Evolutionary conservation across 2,113 vertebrate genomes (phyloP).

Genomic region (Erpornis zantholeuca): DNA sequence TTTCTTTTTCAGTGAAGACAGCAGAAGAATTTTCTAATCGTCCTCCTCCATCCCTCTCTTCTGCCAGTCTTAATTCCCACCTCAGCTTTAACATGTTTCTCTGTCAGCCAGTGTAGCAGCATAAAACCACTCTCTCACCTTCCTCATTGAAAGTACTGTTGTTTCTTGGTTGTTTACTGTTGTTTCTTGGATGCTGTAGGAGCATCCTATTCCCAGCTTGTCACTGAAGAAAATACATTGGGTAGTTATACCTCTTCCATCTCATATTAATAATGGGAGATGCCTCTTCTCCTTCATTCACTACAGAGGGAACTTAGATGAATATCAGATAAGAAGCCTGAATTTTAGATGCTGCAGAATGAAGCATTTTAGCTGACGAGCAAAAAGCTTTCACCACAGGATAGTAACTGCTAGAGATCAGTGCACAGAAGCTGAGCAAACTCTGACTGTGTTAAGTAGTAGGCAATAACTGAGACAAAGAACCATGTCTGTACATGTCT

Average conservation of each 20-base stretch:
- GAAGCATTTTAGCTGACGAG: background rate
- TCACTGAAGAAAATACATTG: background rate
- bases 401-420: background rate
- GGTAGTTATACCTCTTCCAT: background rate
- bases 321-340: background rate
- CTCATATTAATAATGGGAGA: background rate
- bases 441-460: background rate
- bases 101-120: background rate
- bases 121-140: background rate
- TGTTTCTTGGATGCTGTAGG: background rate
- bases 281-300: background rate
- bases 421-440: background rate
- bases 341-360: background rate
- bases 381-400: background rate
- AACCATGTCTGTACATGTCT: accelerated
- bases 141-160: background rate
- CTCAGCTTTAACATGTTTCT: background rate
- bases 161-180: background rate
- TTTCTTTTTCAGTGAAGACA: background rate
- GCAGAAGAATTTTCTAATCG: background rate
- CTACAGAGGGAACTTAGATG: background rate
- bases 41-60: background rate
- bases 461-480: background rate
- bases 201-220: background rate
- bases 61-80: background rate